These are phyloP conservation scores for Lepus timidus DNA, from an alignment of 2,113 vertebrate species.

Conservation along the genomic window DNA sequence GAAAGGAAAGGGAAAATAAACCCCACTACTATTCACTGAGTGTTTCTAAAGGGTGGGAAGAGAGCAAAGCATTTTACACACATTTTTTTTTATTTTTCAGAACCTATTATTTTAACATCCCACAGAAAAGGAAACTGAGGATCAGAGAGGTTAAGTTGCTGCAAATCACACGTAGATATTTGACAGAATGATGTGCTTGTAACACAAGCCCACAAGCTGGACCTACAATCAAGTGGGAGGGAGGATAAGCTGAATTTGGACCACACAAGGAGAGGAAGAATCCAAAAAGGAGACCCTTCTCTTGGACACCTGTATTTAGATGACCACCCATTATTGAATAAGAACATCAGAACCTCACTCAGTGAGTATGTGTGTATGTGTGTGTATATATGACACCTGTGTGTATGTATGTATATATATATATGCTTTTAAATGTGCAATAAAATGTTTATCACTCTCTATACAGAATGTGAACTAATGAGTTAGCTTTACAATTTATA, in stretches of 20 bases:
- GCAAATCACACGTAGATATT: not conserved
- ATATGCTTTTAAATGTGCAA: not conserved
- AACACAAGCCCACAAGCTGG: not conserved
- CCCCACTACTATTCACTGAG: not conserved
- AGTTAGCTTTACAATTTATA: conserved; percentile 41
- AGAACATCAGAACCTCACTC: not conserved
- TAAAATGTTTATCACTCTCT: conserved; percentile 9
- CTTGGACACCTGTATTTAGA: not conserved
- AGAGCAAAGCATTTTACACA: not conserved
- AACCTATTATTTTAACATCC: not conserved
- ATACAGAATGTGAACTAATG: not conserved
- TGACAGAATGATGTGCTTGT: conserved; percentile 26
- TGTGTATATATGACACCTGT: not conserved
- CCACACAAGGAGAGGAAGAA: not conserved
- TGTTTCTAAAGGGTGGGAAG: not conserved
- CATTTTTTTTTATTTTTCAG: conserved; percentile 32
- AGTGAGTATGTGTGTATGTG: not conserved
- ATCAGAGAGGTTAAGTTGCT: not conserved
- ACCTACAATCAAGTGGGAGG: not conserved
- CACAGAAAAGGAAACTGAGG: not conserved
- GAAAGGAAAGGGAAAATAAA: not conserved
- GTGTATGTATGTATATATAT: not conserved
- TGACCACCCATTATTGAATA: not conserved
- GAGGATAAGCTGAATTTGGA: not conserved
- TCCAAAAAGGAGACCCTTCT: not conserved